Evolutionary conservation across 2,113 vertebrate species (phyloP), one percentile per base, ranked within the genome.

Genomic region (Gasterosteus nipponicus): DNA sequence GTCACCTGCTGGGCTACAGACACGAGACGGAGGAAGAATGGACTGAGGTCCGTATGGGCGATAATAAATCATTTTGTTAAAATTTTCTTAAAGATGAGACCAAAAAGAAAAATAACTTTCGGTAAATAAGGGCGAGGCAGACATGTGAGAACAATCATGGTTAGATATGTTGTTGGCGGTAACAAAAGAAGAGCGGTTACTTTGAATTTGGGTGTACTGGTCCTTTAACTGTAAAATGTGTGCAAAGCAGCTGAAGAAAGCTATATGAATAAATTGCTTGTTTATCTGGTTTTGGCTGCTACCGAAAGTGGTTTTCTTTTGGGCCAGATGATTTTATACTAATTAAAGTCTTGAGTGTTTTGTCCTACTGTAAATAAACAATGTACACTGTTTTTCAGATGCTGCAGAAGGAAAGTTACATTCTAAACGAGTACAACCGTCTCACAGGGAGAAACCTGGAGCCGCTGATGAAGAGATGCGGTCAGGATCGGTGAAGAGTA

Each of bases 1-100:
- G 97, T 79, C 97, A 98, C 59, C 89, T 99, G 26, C 87, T 98
- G 35, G 97, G 97, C 39, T 98, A 97, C 92, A 94, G 93, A 67
- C 97, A 99, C 10, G 84, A 92, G 70, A 96, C 95, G 0, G 87
- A 95, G 26, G 83, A 89, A 2, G 93, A 96, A 18, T 98, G 96
- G 96, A 83, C 82, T 1, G 93, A 97, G 96, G 97, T 98, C 84
- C 44, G 86, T 81, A 41, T 49, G 5, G 6, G 12, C 3, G 3
- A 59, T 15, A 8, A 18, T 5, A 14, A 8, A 12, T 44, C 1
- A 4, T 41, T 15, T 15, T 42, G 15, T 62, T 62, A 1, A 42
- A 26, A 42, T 62, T 6, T 15, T 42, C 54, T 56, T 56, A 16
- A 57, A 31, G 49, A 5, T 57, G 26, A 57, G 54, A 16, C 6